Evolutionary conservation across 1,140 invertebrate genomes (phyloP), one percentile per base, ranked within the genome.

Genomic region (Ips typographus): DNA sequence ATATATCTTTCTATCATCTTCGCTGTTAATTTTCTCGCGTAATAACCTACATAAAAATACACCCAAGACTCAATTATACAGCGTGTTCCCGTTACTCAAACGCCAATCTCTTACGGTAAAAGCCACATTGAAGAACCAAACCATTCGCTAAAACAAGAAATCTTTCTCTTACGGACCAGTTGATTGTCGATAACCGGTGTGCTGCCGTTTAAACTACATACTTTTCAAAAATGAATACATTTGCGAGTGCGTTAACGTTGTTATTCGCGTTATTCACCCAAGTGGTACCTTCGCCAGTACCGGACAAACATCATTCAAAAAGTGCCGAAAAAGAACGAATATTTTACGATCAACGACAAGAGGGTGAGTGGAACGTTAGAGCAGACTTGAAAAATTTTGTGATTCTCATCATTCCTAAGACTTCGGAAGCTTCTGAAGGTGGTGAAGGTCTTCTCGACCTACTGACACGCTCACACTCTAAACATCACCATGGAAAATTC

Each of bases 331-430:
- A 60, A 22, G 57, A 52, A 5, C 67, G 58, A 36, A 72, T 75
- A 39, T 61, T 74, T 8, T 74, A 74, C 60, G 74, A 77, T 59
- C 74, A 77, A 56, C 66, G 73, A 47, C 75, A 77, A 71, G 72
- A 77, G 62, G 75, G 75, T 70, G 84, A 87, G 3, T 81, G 83
- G 68, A 89, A 89, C 74, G 81, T 88, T 2, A 82, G 84, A 6
- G 86, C 87, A 1, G 87, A 89, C 78, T 79, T 89, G 5, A 83
- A 88, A 68, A 89, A 89, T 72, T 84, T 89, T 62, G 80, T 89
- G 47, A 80, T 89, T 39, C 70, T 89, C 4, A 80, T 87, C 0
- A 80, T 88, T 2, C 87, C 87, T 7, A 82, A 83, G 6, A 74
- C 75, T 36, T 72, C 79, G 6, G 52, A 68, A 6, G 22, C 65